These are phyloP conservation scores for Chironomus tentans DNA, from an alignment of 2,888 invertebrate species.

Conservation along the genomic window DNA sequence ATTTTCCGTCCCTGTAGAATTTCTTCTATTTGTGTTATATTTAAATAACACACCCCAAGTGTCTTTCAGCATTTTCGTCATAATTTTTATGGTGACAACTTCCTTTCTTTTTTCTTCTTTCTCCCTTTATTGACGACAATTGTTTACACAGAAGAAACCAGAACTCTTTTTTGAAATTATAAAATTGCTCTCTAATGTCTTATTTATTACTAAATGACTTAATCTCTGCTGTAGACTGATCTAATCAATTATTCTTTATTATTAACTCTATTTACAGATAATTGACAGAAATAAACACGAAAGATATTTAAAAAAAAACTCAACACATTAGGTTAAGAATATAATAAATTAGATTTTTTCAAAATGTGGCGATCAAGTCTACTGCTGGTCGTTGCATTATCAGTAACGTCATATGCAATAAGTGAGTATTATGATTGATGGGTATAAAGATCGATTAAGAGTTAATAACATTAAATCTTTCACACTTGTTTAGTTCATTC, in stretches of 20 bases:
- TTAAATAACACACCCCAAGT: background rate
- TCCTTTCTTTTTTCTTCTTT: background rate
- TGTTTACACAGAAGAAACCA: too few species aligned
- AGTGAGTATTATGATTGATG: slow-evolving; percentile 33
- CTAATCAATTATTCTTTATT: background rate
- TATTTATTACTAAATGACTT: background rate
- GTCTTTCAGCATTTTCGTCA: background rate
- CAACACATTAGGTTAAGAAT: background rate
- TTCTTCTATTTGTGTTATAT: background rate
- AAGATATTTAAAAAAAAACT: background rate
- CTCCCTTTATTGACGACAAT: too few species aligned
- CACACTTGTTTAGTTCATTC: slow-evolving; percentile 56
- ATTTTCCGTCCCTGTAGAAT: background rate
- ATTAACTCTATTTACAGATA: background rate
- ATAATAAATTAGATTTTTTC: background rate
- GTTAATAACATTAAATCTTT: background rate
- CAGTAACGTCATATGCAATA: slow-evolving; percentile 36
- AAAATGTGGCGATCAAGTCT: slow-evolving; percentile 40
- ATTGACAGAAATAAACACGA: background rate
- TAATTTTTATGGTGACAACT: background rate
- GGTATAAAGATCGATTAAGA: background rate
- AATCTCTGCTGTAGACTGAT: background rate
- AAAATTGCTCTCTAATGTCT: background rate
- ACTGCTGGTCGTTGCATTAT: slow-evolving; percentile 38
- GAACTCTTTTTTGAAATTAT: too few species aligned